Evolutionary conservation across 2,113 vertebrate genomes (phyloP).

Genomic region (Hemichromis elongatus): DNA sequence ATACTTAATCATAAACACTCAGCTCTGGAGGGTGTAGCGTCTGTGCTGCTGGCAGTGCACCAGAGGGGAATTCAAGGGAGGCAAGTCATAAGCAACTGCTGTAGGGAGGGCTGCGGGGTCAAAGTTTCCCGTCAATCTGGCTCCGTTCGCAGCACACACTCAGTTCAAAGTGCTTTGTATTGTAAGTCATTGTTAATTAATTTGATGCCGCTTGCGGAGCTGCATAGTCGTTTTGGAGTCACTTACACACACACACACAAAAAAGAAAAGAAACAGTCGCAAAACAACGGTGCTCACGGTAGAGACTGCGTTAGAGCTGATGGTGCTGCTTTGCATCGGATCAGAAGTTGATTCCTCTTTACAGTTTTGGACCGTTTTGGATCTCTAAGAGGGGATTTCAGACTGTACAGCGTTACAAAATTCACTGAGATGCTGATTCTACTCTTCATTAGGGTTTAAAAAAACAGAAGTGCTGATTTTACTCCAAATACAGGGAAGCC

Average conservation of each 20-base stretch:
- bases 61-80: constrained; percentile 38
- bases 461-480: not conserved
- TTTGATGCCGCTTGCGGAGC: constrained; percentile 68
- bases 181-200: constrained; percentile 78
- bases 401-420: not conserved
- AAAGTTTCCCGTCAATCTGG: constrained; percentile 69
- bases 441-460: not conserved
- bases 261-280: not conserved
- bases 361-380: not conserved
- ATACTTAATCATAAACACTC: not conserved
- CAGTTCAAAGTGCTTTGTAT: constrained; percentile 72
- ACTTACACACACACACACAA: too few relatives aligned
- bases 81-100: constrained; percentile 60
- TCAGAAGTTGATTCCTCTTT: not conserved
- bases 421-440: not conserved
- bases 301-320: not conserved
- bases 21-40: not conserved
- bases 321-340: constrained; percentile 9
- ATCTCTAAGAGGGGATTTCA: not conserved
- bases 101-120: constrained; percentile 54
- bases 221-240: constrained; percentile 43
- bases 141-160: constrained; percentile 52
- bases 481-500: not conserved
- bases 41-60: constrained; percentile 28
- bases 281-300: not conserved